Conservation (phyloP, 2,797 vertebrate species). For the Pseudochirops corinnae region DNA sequence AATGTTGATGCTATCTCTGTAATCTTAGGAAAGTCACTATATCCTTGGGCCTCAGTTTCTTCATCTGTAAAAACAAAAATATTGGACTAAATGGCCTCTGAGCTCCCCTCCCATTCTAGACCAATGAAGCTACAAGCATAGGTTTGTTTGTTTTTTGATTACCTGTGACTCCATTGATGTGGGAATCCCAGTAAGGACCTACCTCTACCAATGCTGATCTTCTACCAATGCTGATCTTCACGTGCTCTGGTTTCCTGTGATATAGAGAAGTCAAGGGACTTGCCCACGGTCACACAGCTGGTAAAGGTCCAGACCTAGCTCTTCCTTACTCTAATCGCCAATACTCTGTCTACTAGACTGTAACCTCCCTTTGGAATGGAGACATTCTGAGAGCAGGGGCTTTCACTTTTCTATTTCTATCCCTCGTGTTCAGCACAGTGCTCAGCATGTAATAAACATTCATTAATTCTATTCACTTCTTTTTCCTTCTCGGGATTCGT, state of each 20-base stretch:
- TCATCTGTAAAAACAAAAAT: background rate
- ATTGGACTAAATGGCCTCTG: background rate
- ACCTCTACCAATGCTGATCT: background rate
- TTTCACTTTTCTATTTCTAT: background rate
- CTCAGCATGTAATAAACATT: background rate
- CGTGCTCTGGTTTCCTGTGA: background rate
- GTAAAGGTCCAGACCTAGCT: background rate
- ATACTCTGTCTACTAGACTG: background rate
- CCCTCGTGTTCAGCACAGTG: background rate
- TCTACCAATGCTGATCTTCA: background rate
- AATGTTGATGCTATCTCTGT: background rate
- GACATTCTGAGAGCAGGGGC: background rate
- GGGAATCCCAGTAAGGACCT: background rate
- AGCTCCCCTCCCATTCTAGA: background rate
- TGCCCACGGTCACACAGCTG: background rate
- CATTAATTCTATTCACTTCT: background rate
- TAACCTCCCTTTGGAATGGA: background rate
- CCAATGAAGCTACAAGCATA: background rate
- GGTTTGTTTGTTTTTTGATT: background rate
- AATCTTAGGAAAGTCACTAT: background rate
- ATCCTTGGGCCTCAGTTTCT: background rate
- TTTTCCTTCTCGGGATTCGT: background rate
- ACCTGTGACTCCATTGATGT: background rate
- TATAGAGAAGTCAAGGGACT: background rate
- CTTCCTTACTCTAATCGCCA: background rate